Evolutionary conservation across 2,888 invertebrate genomes (phyloP).

Genomic region (Mimumesa dahlbomi): DNA sequence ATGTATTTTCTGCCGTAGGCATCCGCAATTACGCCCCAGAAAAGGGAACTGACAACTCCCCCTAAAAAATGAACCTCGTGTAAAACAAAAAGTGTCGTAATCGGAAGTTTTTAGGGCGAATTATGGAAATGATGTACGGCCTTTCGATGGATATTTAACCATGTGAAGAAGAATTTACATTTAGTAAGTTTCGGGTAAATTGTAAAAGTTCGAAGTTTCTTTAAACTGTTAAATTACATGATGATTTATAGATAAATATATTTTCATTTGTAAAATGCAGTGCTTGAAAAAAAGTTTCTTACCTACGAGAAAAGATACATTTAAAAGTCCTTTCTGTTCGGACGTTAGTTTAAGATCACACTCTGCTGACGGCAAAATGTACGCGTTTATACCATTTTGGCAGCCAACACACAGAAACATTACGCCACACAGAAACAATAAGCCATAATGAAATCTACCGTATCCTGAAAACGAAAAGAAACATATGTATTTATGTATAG

Average conservation of each 20-base stretch:
- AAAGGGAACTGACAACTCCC: slow-evolving; percentile 87
- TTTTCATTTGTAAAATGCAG: too few relatives aligned
- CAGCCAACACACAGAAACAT: slow-evolving; percentile 85
- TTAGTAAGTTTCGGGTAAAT: too few relatives aligned
- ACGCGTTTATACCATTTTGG: slow-evolving; percentile 86
- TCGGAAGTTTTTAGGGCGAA: too few relatives aligned
- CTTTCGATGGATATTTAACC: too few relatives aligned
- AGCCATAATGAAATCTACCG: slow-evolving; percentile 86
- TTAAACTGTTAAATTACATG: not conserved
- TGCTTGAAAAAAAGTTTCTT: slow-evolving; percentile 55
- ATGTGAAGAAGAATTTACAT: too few relatives aligned
- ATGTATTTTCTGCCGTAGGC: slow-evolving; percentile 86
- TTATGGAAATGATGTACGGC: too few relatives aligned
- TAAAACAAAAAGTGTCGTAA: too few relatives aligned
- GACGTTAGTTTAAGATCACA: slow-evolving; percentile 86
- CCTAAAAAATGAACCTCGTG: slow-evolving; percentile 81
- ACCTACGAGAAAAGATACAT: slow-evolving; percentile 88
- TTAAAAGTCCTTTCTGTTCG: slow-evolving; percentile 86
- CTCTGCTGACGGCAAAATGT: slow-evolving; percentile 87
- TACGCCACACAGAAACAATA: slow-evolving; percentile 85
- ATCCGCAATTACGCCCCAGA: slow-evolving; percentile 92
- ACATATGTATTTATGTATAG: too few relatives aligned
- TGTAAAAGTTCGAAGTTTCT: too few relatives aligned
- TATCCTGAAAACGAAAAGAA: slow-evolving; percentile 81
- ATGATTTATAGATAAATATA: too few relatives aligned